Percentiles rank a stretch among this genome's conserved stretches.
Conservation (phyloP, 53 echinoderm and acorn worm genomes). For the Mesocentrotus franciscanus region DNA sequence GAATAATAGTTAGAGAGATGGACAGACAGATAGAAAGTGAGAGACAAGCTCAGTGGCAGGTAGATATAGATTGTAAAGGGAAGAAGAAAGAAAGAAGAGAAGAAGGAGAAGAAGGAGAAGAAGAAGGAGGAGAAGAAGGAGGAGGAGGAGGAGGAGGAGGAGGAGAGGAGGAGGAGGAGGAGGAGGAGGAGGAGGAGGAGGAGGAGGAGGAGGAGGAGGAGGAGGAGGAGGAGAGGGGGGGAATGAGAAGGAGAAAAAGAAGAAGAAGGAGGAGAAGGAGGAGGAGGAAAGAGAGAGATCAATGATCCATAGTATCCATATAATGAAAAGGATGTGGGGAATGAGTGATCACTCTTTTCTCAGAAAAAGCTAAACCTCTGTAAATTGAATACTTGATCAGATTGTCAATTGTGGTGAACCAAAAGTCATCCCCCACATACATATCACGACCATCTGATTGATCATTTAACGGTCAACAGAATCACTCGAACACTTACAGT, state of each 20-base stretch:
- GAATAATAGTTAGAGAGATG: neutral
- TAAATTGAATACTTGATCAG: conserved; percentile 38
- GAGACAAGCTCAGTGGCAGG: neutral
- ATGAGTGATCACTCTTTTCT: neutral
- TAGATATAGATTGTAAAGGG: neutral
- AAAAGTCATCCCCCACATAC: neutral
- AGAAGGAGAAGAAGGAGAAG: neutral
- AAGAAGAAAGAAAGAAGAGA: too few species aligned
- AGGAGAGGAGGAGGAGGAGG: neutral
- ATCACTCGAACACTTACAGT: neutral
- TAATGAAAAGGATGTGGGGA: neutral
- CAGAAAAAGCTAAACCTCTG: neutral
- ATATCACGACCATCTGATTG: neutral
- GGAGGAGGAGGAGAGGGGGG: neutral
- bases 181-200: neutral
- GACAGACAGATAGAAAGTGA: neutral
- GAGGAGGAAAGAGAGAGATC: neutral
- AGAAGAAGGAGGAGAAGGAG: too few species aligned
- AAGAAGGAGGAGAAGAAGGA: too few species aligned
- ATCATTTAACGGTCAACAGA: neutral
- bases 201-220: neutral
- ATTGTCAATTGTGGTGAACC: neutral
- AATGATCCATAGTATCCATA: neutral
- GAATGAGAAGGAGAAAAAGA: neutral
- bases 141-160: neutral